phyloP scores from a whole-genome alignment of 2,797 vertebrate species.

The Australoheros facetus region DNA sequence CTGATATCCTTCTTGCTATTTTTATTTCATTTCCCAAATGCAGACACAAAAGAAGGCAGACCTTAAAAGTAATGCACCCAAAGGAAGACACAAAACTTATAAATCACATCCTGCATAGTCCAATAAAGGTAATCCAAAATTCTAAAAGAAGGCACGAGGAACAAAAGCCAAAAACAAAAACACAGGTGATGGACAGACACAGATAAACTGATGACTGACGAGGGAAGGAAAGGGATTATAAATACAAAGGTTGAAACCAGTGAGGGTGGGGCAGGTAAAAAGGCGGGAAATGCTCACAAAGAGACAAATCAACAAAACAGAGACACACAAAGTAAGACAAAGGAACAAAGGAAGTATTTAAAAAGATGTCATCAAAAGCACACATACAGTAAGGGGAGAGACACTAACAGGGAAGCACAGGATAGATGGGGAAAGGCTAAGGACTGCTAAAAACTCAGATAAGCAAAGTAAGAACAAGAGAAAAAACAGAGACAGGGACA shows the following conservation, averaged over 20 bases:
- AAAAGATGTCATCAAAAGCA: background rate
- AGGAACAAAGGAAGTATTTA: background rate
- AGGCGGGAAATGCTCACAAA: background rate
- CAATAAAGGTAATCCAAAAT: background rate
- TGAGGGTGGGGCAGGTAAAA: background rate
- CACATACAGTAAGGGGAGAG: background rate
- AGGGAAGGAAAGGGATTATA: background rate
- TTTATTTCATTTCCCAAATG: constrained; percentile 3
- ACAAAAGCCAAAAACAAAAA: background rate
- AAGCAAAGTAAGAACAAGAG: background rate
- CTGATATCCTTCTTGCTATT: background rate
- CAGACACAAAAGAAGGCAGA: background rate
- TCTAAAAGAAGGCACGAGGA: background rate
- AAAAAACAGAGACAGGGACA: background rate
- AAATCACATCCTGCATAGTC: background rate
- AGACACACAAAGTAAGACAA: background rate
- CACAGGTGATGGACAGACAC: background rate
- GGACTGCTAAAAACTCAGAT: background rate
- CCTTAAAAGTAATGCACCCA: background rate
- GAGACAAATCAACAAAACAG: background rate
- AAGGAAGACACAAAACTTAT: background rate
- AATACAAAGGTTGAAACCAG: background rate
- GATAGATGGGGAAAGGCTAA: background rate
- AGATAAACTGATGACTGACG: background rate
- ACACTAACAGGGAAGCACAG: background rate